A percentile compares a stretch with the other conserved stretches of the same genome.
Conservation (phyloP, 2,888 invertebrate genomes). For the Tiphia femorata region DNA sequence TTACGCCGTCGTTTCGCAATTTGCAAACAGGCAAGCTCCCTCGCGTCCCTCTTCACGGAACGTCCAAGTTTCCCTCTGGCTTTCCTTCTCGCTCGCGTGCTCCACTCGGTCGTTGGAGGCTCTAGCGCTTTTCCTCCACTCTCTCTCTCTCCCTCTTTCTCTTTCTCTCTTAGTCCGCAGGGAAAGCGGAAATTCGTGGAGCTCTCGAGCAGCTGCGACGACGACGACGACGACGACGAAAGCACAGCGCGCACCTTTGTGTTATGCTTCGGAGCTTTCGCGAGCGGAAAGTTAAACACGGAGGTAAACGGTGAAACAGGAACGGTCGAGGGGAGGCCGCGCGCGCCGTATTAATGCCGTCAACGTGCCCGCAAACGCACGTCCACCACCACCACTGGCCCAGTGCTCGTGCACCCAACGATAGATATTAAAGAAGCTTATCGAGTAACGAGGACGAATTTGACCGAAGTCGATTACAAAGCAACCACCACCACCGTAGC, state of each 20-base stretch:
- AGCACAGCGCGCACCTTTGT: slow-evolving; percentile 24
- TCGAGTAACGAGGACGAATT: too few relatives aligned
- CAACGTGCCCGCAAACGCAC: too few relatives aligned
- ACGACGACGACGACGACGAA: neutral
- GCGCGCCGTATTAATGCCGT: too few relatives aligned
- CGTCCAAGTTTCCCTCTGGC: slow-evolving; percentile 1
- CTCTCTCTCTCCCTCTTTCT: neutral
- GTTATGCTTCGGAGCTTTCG: slow-evolving; percentile 26
- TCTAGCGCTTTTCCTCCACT: too few relatives aligned
- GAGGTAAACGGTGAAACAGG: slow-evolving; percentile 28
- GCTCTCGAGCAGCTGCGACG: neutral
- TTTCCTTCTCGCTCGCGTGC: neutral
- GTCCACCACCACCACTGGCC: too few relatives aligned
- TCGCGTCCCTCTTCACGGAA: neutral
- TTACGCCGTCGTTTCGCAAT: slow-evolving; percentile 1
- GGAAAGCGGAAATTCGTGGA: neutral
- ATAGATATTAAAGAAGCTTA: too few relatives aligned
- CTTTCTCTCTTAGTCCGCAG: neutral
- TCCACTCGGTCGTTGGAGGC: neutral
- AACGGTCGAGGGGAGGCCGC: too few relatives aligned
- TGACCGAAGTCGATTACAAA: too few relatives aligned
- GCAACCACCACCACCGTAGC: too few relatives aligned
- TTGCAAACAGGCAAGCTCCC: neutral
- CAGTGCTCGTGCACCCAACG: too few relatives aligned
- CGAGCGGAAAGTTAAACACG: slow-evolving; percentile 31